Evolutionary conservation across 2,888 invertebrate genomes (phyloP), one percentile per base, ranked within the genome.

Genomic region (Drosophila mayaguana): DNA sequence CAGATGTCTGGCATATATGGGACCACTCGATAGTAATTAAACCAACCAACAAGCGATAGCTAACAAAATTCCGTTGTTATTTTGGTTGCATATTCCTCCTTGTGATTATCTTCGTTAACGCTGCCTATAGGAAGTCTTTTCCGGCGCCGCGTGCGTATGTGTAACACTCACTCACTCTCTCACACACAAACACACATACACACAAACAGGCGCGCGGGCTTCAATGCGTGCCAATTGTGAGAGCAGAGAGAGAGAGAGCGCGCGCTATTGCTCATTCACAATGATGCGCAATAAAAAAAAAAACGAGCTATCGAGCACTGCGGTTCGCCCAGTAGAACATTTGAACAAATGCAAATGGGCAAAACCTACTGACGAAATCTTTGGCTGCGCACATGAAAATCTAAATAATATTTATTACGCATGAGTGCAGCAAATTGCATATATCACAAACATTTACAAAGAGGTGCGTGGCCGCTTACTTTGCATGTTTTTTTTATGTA

Each of bases 231-330:
- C 48, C 59, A 54, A 42, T 40, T 64, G 62, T 42, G 67, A 67
- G 78, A 71, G 64, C 25, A 67, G 63, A 70, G 57, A 54, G n/a
- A n/a, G n/a, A 68, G 62, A 63, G 70, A 54, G 69, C 56, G 63
- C 70, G 67, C 64, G 68, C 86, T 81, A 79, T 78, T 66, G 77
- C 81, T 81, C 81, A 81, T 81, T 81, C 84, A 87, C 84, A 84
- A 75, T 85, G 88, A 88, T 86, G 85, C 85, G 85, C 85, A 86
- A 86, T 85, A 87, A 77, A 82, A 81, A 82, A 81, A 77, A 81
- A 81, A 77, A 28, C 28, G 74, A 74, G 70, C 63, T 74, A 72
- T 75, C 75, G 83, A 79, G 79, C 62, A 71, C 72, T 57, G 70
- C 45, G 59, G 45, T 54, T 48, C 56, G 20, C 28, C 36, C 64